A percentile compares a stretch with the other conserved stretches of the same genome.
Evolutionary conservation across 1,140 invertebrate genomes (phyloP).

Genomic region (Euwallacea fornicatus): DNA sequence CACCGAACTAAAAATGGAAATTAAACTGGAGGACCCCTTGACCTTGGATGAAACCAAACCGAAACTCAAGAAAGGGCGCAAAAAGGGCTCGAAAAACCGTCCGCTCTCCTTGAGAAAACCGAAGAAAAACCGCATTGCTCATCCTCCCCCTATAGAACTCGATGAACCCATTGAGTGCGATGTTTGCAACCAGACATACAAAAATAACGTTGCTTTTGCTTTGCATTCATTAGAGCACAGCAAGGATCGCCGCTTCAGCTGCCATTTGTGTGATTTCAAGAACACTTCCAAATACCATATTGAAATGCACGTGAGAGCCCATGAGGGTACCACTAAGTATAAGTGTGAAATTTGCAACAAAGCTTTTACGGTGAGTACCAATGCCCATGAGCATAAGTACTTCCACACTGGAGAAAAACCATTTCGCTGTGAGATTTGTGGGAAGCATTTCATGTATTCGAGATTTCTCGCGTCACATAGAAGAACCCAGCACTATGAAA

Average conservation of each 20-base stretch:
- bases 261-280: slow-evolving; percentile 54
- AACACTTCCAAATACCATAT: slow-evolving; percentile 54
- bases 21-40: background rate
- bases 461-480: slow-evolving; percentile 50
- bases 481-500: slow-evolving; percentile 50
- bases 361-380: slow-evolving; percentile 56
- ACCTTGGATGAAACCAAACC: background rate
- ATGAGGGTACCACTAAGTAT: slow-evolving; percentile 55
- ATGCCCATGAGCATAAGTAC: slow-evolving; percentile 52
- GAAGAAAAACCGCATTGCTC: slow-evolving; percentile 40
- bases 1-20: background rate
- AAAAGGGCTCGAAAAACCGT: slow-evolving; percentile 4
- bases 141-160: slow-evolving; percentile 58
- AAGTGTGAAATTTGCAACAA: slow-evolving; percentile 57
- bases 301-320: slow-evolving; percentile 49
- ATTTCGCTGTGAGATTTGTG: slow-evolving; percentile 65
- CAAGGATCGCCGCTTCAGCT: slow-evolving; percentile 50
- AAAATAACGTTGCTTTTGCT: slow-evolving; percentile 44
- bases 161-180: slow-evolving; percentile 46
- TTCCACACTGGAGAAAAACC: slow-evolving; percentile 63
- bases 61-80: slow-evolving; percentile 13
- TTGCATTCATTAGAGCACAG: slow-evolving; percentile 49
- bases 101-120: background rate
- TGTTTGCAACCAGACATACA: slow-evolving; percentile 45
- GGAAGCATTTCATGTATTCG: slow-evolving; percentile 54